Evolutionary conservation across 2,888 invertebrate genomes (phyloP).

Genomic region (Autographa gamma): DNA sequence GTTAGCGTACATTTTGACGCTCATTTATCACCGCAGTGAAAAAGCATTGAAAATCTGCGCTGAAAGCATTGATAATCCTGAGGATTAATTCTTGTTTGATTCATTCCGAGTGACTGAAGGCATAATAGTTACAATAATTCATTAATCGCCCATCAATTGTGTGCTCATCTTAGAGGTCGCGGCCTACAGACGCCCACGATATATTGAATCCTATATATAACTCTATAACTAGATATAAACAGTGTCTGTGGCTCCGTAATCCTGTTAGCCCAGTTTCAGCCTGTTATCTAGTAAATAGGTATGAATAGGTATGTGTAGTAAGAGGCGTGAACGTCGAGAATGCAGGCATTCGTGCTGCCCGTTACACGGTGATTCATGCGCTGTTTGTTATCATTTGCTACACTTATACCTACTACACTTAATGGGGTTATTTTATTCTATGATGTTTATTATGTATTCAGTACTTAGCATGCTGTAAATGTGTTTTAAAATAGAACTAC

Average conservation of each 20-base stretch:
- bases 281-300: constrained; percentile 67
- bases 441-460: constrained; percentile 34
- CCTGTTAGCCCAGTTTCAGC: constrained; percentile 80
- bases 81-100: constrained; percentile 3
- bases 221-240: constrained; percentile 56
- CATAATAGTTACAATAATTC: neutral
- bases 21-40: neutral
- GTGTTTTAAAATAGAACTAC: neutral
- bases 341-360: constrained; percentile 41
- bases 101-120: neutral
- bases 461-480: neutral
- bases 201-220: constrained; percentile 45
- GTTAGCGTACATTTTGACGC: neutral
- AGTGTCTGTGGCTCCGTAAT: constrained; percentile 70
- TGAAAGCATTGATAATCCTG: neutral
- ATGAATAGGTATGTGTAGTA: constrained; percentile 25
- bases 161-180: neutral
- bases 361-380: constrained; percentile 47
- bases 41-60: neutral
- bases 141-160: neutral
- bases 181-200: constrained; percentile 8
- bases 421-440: constrained; percentile 37
- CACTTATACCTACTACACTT: constrained; percentile 20
- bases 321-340: constrained; percentile 43
- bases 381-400: constrained; percentile 42